These are phyloP conservation scores for Crotalus adamanteus DNA, from an alignment of 2,797 vertebrate species.

Conservation along the genomic window DNA sequence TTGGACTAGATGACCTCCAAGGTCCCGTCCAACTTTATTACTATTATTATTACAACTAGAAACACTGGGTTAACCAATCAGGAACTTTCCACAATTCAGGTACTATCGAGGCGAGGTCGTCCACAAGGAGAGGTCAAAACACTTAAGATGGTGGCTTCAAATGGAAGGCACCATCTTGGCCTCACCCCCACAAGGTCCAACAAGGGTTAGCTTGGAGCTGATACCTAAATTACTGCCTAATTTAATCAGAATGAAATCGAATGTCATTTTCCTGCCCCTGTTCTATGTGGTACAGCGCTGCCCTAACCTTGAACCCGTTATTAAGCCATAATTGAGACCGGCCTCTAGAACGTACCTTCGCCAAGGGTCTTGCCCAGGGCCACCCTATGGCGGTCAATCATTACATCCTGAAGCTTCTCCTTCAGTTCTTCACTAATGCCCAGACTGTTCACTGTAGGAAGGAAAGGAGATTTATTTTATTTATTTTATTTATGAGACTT, in stretches of 20 bases:
- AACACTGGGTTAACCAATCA: not conserved
- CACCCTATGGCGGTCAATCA: slow-evolving; percentile 89
- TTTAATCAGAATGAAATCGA: not conserved
- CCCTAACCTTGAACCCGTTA: not conserved
- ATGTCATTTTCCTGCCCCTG: not conserved
- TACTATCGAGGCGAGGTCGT: not conserved
- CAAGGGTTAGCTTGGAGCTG: not conserved
- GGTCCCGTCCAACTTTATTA: too few species aligned
- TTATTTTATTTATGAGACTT: too few species aligned
- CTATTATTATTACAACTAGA: too few species aligned
- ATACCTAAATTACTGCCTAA: not conserved
- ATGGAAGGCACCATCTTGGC: not conserved
- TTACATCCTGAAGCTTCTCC: slow-evolving; percentile 89
- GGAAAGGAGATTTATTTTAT: not conserved
- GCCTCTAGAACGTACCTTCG: slow-evolving; percentile 74
- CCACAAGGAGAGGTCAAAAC: not conserved
- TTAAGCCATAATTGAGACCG: not conserved
- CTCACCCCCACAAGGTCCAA: not conserved
- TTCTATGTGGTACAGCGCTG: not conserved
- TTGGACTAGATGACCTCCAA: too few species aligned
- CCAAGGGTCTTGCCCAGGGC: slow-evolving; percentile 91
- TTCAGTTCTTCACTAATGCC: slow-evolving; percentile 91
- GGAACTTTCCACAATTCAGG: not conserved
- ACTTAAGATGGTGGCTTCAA: not conserved
- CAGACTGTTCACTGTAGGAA: slow-evolving; percentile 83